Percentiles rank a stretch among this genome's conserved stretches.
These are phyloP conservation scores for Ectropis grisescens DNA, from an alignment of 1,140 invertebrate genomes.

Conservation along the genomic window DNA sequence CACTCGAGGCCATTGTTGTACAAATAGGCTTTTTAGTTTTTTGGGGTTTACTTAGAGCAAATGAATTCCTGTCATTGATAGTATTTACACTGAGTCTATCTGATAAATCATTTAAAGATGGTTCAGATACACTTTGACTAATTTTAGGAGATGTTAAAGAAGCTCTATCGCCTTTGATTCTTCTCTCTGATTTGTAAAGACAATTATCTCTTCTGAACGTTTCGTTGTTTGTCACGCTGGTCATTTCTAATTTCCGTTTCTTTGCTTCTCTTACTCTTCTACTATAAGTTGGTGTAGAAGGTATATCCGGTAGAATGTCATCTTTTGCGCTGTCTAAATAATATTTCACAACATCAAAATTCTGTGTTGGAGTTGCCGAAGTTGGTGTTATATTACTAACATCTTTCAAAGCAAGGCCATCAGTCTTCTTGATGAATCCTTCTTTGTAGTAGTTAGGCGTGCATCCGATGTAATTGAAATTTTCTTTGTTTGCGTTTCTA, in stretches of 20 bases:
- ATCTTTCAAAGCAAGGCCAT: slow-evolving; percentile 48
- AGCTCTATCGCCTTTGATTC: slow-evolving; percentile 36
- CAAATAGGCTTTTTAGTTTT: slow-evolving; percentile 28
- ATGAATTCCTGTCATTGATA: slow-evolving; percentile 29
- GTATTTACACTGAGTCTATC: slow-evolving; percentile 39
- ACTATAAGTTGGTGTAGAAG: slow-evolving; percentile 54
- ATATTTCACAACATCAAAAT: slow-evolving; percentile 35
- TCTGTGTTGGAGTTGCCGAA: slow-evolving; percentile 34
- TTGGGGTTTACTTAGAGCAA: slow-evolving; percentile 18
- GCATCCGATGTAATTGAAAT: slow-evolving; percentile 50
- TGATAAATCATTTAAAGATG: slow-evolving; percentile 44
- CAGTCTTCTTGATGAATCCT: slow-evolving; percentile 53
- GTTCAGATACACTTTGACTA: slow-evolving; percentile 48
- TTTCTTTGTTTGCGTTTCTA: slow-evolving; percentile 53
- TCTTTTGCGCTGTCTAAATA: slow-evolving; percentile 37
- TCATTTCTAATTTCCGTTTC: slow-evolving; percentile 60
- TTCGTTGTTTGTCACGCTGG: slow-evolving; percentile 30
- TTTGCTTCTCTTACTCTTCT: slow-evolving; percentile 59
- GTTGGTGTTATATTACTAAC: slow-evolving; percentile 60
- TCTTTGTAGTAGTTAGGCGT: slow-evolving; percentile 59
- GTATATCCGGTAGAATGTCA: slow-evolving; percentile 42
- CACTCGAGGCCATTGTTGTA: slow-evolving; percentile 39
- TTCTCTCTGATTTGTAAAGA: slow-evolving; percentile 53
- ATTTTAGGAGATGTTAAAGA: slow-evolving; percentile 26
- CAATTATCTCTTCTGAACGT: slow-evolving; percentile 41